Percentiles rank a stretch among this genome's conserved stretches.
Evolutionary conservation across 2,888 invertebrate species (phyloP).

Genomic region (Dicyrtomina minuta): DNA sequence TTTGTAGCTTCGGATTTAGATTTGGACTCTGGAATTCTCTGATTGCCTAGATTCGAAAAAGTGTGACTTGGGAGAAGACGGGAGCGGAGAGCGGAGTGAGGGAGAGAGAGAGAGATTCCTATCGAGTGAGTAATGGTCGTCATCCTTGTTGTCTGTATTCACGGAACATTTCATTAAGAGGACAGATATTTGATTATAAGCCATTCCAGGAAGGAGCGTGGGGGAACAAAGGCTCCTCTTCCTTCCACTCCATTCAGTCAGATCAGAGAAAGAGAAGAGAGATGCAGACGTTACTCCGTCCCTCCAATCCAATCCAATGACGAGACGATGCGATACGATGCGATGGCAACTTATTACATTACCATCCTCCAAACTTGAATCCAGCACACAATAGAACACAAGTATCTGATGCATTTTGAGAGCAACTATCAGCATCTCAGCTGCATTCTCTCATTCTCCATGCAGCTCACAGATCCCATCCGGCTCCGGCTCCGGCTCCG

Average conservation of each 20-base stretch:
- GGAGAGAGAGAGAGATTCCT: too few species aligned
- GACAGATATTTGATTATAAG: constrained; percentile 32
- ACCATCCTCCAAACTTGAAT: not conserved
- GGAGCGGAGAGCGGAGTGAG: too few species aligned
- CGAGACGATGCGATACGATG: too few species aligned
- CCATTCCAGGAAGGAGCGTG: constrained; percentile 12
- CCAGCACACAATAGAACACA: not conserved
- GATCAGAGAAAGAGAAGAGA: too few species aligned
- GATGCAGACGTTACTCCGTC: not conserved
- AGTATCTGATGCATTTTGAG: not conserved
- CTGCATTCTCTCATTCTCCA: too few species aligned
- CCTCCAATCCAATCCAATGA: not conserved
- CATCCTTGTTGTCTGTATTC: constrained; percentile 23
- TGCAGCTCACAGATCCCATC: too few species aligned
- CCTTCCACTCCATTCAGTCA: not conserved
- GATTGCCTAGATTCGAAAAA: too few species aligned
- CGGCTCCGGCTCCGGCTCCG: too few species aligned
- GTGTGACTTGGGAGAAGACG: not conserved
- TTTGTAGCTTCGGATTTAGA: too few species aligned
- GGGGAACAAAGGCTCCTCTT: too few species aligned
- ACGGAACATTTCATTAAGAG: constrained; percentile 33
- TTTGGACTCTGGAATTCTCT: too few species aligned
- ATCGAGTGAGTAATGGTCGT: constrained; percentile 27
- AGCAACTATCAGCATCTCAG: too few species aligned
- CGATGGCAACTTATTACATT: constrained; percentile 23